These are phyloP conservation scores for Pristiophorus japonicus DNA, from an alignment of 2,113 vertebrate genomes.

Conservation along the genomic window DNA sequence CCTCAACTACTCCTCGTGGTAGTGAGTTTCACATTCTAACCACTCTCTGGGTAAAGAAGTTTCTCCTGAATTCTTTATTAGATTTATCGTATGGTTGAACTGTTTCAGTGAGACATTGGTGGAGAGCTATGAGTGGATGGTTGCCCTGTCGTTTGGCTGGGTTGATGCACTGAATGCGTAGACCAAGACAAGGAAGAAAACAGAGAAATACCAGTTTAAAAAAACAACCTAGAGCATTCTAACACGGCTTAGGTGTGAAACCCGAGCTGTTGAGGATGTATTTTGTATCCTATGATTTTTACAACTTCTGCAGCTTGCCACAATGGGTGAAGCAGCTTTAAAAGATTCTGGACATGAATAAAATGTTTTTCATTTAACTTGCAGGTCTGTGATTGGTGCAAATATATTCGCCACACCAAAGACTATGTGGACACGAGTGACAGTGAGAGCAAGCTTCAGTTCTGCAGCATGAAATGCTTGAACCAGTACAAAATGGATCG, in stretches of 20 bases:
- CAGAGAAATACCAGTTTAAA: neutral
- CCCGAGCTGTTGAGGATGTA: neutral
- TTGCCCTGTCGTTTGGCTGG: neutral
- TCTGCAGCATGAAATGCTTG: conserved; percentile 27
- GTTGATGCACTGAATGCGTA: neutral
- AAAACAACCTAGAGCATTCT: neutral
- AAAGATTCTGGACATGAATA: conserved; percentile 10
- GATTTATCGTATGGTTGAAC: neutral
- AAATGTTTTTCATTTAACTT: conserved; percentile 51
- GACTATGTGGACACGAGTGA: conserved; percentile 43
- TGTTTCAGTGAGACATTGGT: neutral
- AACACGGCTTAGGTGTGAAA: neutral
- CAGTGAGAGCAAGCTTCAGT: conserved; percentile 43
- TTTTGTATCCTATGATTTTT: neutral
- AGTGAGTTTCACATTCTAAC: neutral
- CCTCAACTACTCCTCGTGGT: neutral
- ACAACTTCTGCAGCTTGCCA: neutral
- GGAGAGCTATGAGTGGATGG: neutral
- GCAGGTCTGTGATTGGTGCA: conserved; percentile 52
- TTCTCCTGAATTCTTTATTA: neutral
- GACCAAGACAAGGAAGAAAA: neutral
- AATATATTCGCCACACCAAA: conserved; percentile 44
- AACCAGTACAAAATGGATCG: conserved; percentile 37
- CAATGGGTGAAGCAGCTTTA: neutral
- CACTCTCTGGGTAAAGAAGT: neutral